Percentiles rank a stretch among this genome's conserved stretches.
Conservation (phyloP, 2,113 vertebrate genomes). For the Cervus canadensis region DNA sequence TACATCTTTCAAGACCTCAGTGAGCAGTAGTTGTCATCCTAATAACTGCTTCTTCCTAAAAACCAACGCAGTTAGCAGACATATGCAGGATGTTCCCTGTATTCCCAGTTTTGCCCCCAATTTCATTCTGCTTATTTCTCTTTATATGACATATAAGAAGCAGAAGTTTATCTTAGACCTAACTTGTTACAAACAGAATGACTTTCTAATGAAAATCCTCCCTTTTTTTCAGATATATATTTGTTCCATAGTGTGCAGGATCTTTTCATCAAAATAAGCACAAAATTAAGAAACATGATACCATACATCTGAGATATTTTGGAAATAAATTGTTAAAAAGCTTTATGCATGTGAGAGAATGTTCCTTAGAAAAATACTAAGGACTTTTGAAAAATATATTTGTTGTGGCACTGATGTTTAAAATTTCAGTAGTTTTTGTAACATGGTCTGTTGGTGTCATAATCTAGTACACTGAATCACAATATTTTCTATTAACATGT, state of each 20-base stretch:
- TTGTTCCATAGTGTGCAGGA: not conserved
- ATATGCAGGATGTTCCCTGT: not conserved
- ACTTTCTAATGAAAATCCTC: not conserved
- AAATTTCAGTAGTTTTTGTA: not conserved
- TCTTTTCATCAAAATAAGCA: not conserved
- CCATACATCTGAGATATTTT: not conserved
- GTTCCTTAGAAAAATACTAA: not conserved
- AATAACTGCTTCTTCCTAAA: not conserved
- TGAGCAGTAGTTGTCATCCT: not conserved
- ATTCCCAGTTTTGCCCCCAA: not conserved
- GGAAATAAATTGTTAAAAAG: not conserved
- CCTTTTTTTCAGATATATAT: not conserved
- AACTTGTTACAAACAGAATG: not conserved
- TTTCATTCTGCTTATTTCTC: not conserved
- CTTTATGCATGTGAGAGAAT: not conserved
- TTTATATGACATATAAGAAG: not conserved
- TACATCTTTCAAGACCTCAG: not conserved
- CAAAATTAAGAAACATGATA: not conserved
- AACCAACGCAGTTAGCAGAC: not conserved
- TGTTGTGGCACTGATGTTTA: not conserved
- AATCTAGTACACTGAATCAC: not conserved
- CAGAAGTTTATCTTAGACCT: not conserved
- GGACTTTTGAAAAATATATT: not conserved
- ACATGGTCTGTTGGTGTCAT: fast-evolving
- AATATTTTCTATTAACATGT: not conserved